Evolutionary conservation across 2,113 vertebrate genomes (phyloP), one percentile per base, ranked within the genome.

Genomic region (Mastomys coucha): DNA sequence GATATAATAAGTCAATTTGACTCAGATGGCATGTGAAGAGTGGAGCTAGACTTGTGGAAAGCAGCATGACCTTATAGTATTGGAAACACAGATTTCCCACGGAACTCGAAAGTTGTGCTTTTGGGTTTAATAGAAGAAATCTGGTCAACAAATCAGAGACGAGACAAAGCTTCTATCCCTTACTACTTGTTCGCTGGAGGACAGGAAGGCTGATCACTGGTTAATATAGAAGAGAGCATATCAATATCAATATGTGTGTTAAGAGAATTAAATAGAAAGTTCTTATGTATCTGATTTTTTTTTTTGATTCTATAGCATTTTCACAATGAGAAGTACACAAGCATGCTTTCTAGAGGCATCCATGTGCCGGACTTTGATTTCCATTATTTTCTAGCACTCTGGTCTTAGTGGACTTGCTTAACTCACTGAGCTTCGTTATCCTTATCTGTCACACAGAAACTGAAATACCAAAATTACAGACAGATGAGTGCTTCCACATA

Each of bases 1-100:
- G 80, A 76, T 91, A 90, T 92, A 96, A 89, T 93, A 78, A 67
- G 93, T 86, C 92, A 72, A 36, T 94, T 82, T 96, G 91, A 93
- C 53, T 96, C 81, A 93, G 69, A 89, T 78, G 72, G 93, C 11
- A 73, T 24, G 20, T 39, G 13, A 39, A 95, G 13, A 51, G 2
- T 36, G 82, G 45, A 93, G 31, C 8, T 56, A 28, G 10, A 28
- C 24, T 49, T 63, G 88, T 75, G 39, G 36, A 90, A 93, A 76
- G 45, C 70, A 14, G 16, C 33, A 65, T 75, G 77, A 72, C 91
- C 67, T 95, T 80, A 76, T 58, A 53, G 20, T 89, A 82, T 70
- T 85, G 14, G 86, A 92, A 76, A 60, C 16, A 9, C 8, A 72
- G n/a, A 6, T 60, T 88, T 82, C 33, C 78, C 42, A 81, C 7